Percentiles rank a stretch among this genome's conserved stretches.
These are phyloP conservation scores for Psettodes erumei DNA, from an alignment of 2,113 vertebrate species.

Conservation along the genomic window DNA sequence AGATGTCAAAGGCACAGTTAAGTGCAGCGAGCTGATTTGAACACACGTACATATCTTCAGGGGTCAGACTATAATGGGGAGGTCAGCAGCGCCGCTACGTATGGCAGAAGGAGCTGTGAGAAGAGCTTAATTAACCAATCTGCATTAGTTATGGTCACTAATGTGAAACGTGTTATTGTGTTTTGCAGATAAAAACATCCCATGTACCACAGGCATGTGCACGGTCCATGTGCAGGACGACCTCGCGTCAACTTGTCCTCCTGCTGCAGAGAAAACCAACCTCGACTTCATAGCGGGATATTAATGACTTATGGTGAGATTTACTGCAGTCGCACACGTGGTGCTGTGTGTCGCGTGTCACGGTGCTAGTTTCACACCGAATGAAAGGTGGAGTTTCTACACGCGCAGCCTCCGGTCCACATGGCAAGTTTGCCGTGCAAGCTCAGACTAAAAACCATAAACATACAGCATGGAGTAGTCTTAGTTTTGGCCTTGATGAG, in stretches of 20 bases:
- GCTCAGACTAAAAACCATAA: neutral
- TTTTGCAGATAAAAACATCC: no score
- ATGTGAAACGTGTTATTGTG: neutral
- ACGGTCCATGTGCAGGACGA: constrained; percentile 19
- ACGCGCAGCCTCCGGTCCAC: neutral
- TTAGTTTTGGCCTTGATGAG: neutral
- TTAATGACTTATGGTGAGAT: constrained; percentile 23
- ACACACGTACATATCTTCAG: neutral
- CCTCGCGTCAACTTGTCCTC: constrained; percentile 1
- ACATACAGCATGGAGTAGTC: neutral
- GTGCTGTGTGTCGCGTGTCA: neutral
- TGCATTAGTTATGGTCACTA: neutral
- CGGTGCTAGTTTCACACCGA: neutral
- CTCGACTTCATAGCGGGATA: neutral
- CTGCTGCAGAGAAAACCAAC: neutral
- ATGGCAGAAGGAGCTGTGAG: neutral
- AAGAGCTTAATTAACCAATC: neutral
- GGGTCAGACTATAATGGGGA: no score
- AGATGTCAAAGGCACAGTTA: neutral
- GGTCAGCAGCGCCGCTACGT: no score
- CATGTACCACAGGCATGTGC: neutral
- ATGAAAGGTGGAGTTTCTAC: neutral
- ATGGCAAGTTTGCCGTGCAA: neutral
- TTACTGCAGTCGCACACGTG: constrained; percentile 1
- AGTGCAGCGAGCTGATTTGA: neutral